These are phyloP conservation scores for Apeltes quadracus DNA, from an alignment of 2,113 vertebrate genomes.

Conservation along the genomic window DNA sequence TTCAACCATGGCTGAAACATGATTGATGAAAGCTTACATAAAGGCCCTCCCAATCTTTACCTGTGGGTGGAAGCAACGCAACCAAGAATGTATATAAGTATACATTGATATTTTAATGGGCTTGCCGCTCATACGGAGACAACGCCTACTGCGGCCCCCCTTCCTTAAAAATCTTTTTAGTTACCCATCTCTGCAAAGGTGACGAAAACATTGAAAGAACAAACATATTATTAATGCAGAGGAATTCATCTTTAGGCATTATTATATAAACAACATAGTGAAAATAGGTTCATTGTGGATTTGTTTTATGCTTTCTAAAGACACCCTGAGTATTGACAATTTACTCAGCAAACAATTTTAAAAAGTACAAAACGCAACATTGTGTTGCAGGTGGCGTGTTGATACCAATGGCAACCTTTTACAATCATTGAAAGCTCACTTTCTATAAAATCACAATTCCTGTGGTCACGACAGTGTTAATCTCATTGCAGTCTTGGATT, in stretches of 20 bases:
- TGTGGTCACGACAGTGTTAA: neutral
- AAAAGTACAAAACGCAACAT: conserved; percentile 7
- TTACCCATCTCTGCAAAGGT: too few species aligned
- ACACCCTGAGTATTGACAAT: neutral
- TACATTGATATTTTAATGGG: too few species aligned
- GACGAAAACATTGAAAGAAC: neutral
- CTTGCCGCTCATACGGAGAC: neutral
- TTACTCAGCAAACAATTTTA: neutral
- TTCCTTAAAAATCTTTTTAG: neutral
- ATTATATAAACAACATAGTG: conserved; percentile 40
- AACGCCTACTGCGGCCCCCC: conserved; percentile 47
- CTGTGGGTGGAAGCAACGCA: too few species aligned
- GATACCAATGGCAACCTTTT: neutral
- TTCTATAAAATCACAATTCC: neutral
- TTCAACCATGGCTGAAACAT: too few species aligned
- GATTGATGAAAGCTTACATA: too few species aligned
- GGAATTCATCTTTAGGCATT: neutral
- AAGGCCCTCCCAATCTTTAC: too few species aligned
- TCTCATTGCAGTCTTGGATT: conserved; percentile 16
- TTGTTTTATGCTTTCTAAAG: conserved; percentile 1
- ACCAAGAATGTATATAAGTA: too few species aligned
- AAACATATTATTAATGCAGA: neutral
- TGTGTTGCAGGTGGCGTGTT: conserved; percentile 7
- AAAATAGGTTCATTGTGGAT: conserved; percentile 6
- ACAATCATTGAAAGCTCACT: neutral